Evolutionary conservation across 1,140 invertebrate genomes (phyloP), one percentile per base, ranked within the genome.

Genomic region (Calliphora vicina): DNA sequence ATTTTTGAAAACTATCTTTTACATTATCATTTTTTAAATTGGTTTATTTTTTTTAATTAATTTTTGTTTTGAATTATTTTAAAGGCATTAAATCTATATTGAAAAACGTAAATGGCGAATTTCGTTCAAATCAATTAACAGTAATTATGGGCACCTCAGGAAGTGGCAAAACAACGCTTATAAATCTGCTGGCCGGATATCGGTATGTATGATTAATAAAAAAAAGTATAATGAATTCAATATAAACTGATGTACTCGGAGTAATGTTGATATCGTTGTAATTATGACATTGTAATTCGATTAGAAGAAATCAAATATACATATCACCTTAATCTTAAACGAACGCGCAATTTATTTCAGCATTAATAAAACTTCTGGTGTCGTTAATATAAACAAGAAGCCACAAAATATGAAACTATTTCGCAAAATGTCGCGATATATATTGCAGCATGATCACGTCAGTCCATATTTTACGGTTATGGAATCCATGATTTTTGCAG

Each of bases 371-470:
- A 92, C 92, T 0, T 91, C 91, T 10, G 96, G 96, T 0, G 87
- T 92, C 23, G 94, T 97, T 25, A 91, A 91, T 42, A 92, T 97
- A 5, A 98, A 98, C 88, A 95, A 95, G 0, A 91, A 93, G 81
- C 93, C 94, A 0, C 91, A 97, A 74, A 93, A 97, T 86, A 90
- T 97, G 72, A 91, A 93, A 15, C 91, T 93, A 67, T 98, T 98
- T 91, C 93, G 95, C 43, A 97, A 97, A 91, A 93, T 96, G 86
- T 97, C 97, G 0, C 93, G 96, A 71, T 99, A 98, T 91, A 98
- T 98, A 85, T 98, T 98, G 97, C 97, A 99, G 88, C 94, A 98
- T 82, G 97, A 99, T 91, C 92, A 97, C n/a, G 91, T 97, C 3
- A 95, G 97, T 86, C 96, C 95, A 0, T 93, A 95, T 85, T 94